Conservation (phyloP, 1,140 invertebrate genomes). For the Lepidostoma basale region DNA sequence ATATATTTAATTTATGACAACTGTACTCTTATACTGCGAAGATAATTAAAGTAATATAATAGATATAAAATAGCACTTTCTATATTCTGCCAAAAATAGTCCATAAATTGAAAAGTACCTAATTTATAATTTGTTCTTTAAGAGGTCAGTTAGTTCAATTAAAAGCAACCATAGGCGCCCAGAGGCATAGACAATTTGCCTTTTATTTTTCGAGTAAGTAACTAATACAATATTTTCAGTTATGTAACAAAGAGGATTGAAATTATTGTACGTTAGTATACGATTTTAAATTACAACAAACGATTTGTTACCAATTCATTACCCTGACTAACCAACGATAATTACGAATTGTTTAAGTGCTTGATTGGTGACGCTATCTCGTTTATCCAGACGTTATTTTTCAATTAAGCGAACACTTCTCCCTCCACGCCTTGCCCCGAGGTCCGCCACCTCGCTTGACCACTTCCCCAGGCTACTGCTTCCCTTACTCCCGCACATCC, state of each 20-base stretch:
- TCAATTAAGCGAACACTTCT: constrained; percentile 32
- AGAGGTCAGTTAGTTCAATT: too few relatives aligned
- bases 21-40: too few relatives aligned
- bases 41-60: too few relatives aligned
- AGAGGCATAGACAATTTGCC: too few relatives aligned
- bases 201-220: too few relatives aligned
- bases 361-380: constrained; percentile 32
- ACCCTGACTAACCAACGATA: neutral
- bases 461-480: neutral
- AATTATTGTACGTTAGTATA: neutral
- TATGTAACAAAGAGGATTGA: neutral
- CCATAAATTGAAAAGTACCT: too few relatives aligned
- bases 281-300: neutral
- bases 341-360: constrained; percentile 14
- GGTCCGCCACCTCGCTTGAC: neutral
- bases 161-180: too few relatives aligned
- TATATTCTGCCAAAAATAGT: too few relatives aligned
- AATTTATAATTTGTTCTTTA: too few relatives aligned
- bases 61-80: too few relatives aligned
- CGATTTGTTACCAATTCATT: constrained; percentile 10
- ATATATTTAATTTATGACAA: too few relatives aligned
- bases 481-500: constrained; percentile 13
- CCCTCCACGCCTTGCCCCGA: neutral
- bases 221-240: too few relatives aligned
- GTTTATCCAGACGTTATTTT: constrained; percentile 36